These are phyloP conservation scores for Gallinago jamesoni DNA, from an alignment of 2,113 vertebrate species.

Conservation along the genomic window DNA sequence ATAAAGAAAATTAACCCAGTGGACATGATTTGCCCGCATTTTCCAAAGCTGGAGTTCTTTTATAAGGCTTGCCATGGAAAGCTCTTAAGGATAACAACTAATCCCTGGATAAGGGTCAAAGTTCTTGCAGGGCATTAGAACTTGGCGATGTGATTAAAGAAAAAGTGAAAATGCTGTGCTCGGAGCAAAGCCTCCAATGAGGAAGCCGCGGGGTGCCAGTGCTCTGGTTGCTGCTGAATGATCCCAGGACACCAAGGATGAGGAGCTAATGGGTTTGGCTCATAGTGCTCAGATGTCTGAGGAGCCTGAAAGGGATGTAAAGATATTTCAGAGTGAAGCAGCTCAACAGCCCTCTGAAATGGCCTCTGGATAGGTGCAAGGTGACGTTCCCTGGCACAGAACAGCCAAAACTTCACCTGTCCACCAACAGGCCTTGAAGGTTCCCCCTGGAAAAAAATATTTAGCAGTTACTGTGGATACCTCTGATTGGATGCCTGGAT, in stretches of 20 bases:
- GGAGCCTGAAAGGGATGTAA: not conserved
- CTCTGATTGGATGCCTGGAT: not conserved
- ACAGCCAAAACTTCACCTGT: not conserved
- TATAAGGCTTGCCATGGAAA: not conserved
- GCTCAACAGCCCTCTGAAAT: not conserved
- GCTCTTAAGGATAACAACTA: constrained; percentile 51
- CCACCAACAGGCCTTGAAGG: not conserved
- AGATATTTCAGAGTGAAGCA: not conserved
- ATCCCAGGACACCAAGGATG: not conserved
- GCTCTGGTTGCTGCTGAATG: not conserved
- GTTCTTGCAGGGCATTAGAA: constrained; percentile 56
- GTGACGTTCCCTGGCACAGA: not conserved
- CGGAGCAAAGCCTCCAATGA: not conserved
- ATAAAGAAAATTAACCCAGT: constrained; percentile 53
- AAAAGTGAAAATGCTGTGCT: constrained; percentile 32
- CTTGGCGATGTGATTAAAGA: constrained; percentile 45
- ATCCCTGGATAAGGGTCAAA: constrained; percentile 56
- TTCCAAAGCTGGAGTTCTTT: constrained; percentile 26
- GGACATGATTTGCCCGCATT: constrained; percentile 34
- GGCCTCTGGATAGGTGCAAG: not conserved
- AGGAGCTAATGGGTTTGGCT: constrained; percentile 44
- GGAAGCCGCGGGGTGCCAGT: not conserved
- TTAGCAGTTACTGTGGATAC: constrained; percentile 24
- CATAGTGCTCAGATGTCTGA: not conserved
- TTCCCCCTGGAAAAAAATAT: constrained; percentile 1